Percentiles rank a stretch among this genome's conserved stretches.
phyloP scores from a whole-genome alignment of 2,113 vertebrate species.

The Bucco capensis region DNA sequence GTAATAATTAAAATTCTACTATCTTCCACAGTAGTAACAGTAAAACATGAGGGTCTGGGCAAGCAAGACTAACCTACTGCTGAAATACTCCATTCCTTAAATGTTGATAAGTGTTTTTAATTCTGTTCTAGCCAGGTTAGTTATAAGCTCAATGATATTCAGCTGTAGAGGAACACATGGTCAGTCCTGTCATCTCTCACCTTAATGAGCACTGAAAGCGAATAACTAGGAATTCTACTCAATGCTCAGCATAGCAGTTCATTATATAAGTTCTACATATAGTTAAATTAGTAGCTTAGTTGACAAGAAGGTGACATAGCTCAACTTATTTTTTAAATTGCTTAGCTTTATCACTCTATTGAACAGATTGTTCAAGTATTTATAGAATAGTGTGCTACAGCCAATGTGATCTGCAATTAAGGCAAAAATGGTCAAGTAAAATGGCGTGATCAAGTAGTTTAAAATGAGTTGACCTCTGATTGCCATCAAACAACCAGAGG shows the following conservation, averaged over 20 bases:
- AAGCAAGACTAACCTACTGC: not conserved
- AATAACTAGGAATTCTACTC: conserved; percentile 56
- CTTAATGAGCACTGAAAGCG: conserved; percentile 65
- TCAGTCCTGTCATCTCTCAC: conserved; percentile 56
- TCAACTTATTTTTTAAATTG: conserved; percentile 70
- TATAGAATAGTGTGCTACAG: conserved; percentile 51
- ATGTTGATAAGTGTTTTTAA: conserved; percentile 63
- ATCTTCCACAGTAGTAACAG: not conserved
- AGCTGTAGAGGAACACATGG: conserved; percentile 26
- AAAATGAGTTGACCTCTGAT: conserved; percentile 50
- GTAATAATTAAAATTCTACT: not conserved
- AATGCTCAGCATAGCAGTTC: conserved; percentile 29
- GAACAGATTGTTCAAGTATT: conserved; percentile 58
- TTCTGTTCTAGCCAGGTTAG: conserved; percentile 38
- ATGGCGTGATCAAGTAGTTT: conserved; percentile 30
- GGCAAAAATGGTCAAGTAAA: conserved; percentile 52
- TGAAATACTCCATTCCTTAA: conserved; percentile 47
- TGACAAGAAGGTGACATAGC: conserved; percentile 70
- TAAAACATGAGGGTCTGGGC: not conserved
- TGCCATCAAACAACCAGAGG: conserved; percentile 31
- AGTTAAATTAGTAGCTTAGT: conserved; percentile 63
- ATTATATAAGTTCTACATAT: conserved; percentile 54
- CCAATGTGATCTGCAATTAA: conserved; percentile 28
- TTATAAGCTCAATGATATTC: conserved; percentile 51
- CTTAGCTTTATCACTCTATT: conserved; percentile 67